phyloP scores from a whole-genome alignment of 2,888 invertebrate species.

The Drosophila vallismaia region DNA sequence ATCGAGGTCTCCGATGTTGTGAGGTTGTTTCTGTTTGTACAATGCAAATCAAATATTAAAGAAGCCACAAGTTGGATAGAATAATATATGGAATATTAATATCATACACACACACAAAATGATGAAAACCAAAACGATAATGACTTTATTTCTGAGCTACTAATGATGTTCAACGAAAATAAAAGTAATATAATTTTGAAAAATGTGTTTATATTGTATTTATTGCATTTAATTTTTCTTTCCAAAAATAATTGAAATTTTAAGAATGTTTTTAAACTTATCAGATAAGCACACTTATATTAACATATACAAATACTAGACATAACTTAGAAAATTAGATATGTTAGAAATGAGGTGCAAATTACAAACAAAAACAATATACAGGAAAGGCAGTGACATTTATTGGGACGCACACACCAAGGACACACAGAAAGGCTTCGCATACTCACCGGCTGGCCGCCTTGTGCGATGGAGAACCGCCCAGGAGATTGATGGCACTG shows the following conservation, averaged over 20 bases:
- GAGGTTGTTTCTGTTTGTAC: slow-evolving; percentile 69
- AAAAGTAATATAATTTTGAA: neutral
- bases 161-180: neutral
- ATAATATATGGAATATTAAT: neutral
- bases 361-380: slow-evolving; percentile 11
- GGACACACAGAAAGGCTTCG: slow-evolving; percentile 29
- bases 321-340: too few relatives aligned
- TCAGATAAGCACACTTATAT: slow-evolving; percentile 25
- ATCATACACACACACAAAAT: neutral
- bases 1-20: slow-evolving; percentile 83
- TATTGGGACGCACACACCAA: slow-evolving; percentile 16
- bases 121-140: neutral
- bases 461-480: slow-evolving; percentile 65
- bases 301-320: too few relatives aligned
- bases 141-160: too few relatives aligned
- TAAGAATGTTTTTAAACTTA: slow-evolving; percentile 18
- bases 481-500: slow-evolving; percentile 50
- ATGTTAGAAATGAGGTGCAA: neutral
- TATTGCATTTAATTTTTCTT: neutral
- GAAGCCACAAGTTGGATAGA: too few relatives aligned
- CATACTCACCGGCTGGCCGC: slow-evolving; percentile 71
- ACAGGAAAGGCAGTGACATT: slow-evolving; percentile 2
- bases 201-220: neutral
- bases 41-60: neutral
- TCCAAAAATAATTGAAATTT: neutral